Base-by-base conservation (phyloP, 2,888 invertebrate genomes). In the Orchesellides sinensis region DNA sequence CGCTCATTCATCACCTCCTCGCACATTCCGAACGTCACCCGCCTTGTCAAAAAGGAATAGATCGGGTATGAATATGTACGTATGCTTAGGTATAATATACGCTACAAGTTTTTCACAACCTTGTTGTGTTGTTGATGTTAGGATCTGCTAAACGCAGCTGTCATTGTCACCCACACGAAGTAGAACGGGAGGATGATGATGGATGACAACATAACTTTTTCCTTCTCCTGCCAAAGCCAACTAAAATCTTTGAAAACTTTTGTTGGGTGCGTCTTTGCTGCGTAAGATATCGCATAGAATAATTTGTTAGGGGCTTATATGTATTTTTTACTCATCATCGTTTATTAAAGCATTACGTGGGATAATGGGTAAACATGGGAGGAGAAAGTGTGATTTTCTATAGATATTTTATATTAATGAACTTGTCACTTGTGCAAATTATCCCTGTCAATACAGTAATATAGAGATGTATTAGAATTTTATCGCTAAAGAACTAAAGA, bases 361-460 rank as follows among this genome's bases (percentile, higher is more conserved):
- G n/a, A n/a, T n/a, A n/a, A n/a, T n/a, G n/a, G n/a, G n/a, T n/a
- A n/a, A n/a, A n/a, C n/a, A n/a, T n/a, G n/a, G n/a, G n/a, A n/a
- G n/a, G n/a, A n/a, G n/a, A n/a, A n/a, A n/a, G n/a, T n/a, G n/a
- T n/a, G n/a, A 40, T 32, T 6, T 32, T 10, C 32, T 32, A 40
- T 40, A 40, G n/a, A 5, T 40, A 14, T 40, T 2, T 40, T 40
- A n/a, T 59, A 73, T 73, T 73, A 73, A 73, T 73, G 73, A 73
- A 73, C 61, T 73, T 63, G 73, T 73, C 73, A 73, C 21, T n/a
- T 23, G 14, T 40, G 61, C 73, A 73, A 61, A 73, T 73, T 61
- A 59, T 61, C 32, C 49, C 73, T 63, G 73, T 73, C 73, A 73
- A 73, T 73, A 73, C n/a, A n/a, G n/a, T n/a, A n/a, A n/a, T n/a